These are phyloP conservation scores for Proisotoma minuta DNA, from an alignment of 2,888 invertebrate species.

Conservation along the genomic window DNA sequence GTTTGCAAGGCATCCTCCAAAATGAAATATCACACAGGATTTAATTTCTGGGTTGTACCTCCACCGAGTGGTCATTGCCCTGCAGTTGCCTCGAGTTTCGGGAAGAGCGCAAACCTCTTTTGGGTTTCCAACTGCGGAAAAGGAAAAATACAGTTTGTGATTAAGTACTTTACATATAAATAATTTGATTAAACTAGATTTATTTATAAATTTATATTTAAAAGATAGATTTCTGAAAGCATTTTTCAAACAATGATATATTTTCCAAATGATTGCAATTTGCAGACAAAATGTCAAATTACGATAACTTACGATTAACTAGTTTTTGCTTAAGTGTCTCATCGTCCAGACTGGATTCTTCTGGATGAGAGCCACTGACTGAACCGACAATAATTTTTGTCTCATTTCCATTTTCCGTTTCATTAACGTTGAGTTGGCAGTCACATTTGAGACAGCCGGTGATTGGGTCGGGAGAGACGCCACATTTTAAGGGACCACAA, in stretches of 20 bases:
- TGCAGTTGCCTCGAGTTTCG: conserved; percentile 42
- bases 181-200: neutral
- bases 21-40: conserved; percentile 56
- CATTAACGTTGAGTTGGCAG: no score
- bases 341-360: no score
- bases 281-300: no score
- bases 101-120: conserved; percentile 43
- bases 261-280: no score
- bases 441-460: conserved; percentile 45
- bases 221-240: no score
- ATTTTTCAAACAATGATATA: no score
- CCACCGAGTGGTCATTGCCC: conserved; percentile 50
- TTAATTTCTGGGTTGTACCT: conserved; percentile 54
- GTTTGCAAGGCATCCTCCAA: conserved; percentile 59
- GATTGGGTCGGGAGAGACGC: conserved; percentile 38
- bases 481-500: conserved; percentile 43
- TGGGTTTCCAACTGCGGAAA: conserved; percentile 32
- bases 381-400: no score
- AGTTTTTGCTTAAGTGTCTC: no score
- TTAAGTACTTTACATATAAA: neutral
- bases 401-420: no score
- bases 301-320: no score
- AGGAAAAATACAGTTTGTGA: neutral
- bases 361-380: no score
- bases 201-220: no score